phyloP scores from a whole-genome alignment of 2,888 invertebrate species.

The Anodontia alba region DNA sequence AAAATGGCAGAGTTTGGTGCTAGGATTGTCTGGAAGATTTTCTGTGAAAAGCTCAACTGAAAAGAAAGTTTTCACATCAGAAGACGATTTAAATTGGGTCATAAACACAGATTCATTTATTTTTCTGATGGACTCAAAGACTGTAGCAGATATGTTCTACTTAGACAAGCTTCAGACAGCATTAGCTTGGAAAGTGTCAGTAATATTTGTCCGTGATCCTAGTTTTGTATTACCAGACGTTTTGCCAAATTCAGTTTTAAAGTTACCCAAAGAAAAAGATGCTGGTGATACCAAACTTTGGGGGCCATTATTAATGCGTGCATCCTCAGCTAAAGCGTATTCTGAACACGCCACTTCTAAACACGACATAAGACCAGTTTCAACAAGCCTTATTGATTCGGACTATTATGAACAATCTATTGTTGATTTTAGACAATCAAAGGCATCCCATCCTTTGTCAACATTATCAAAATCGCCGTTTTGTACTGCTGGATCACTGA shows the following conservation, averaged over 20 bases:
- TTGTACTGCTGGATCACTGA: neutral
- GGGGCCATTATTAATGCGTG: neutral
- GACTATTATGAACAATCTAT: neutral
- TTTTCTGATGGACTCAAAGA: slow-evolving; percentile 35
- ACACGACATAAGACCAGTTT: neutral
- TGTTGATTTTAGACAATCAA: neutral
- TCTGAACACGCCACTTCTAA: neutral
- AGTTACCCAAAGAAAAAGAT: neutral
- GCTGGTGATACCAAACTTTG: neutral
- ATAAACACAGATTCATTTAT: slow-evolving; percentile 23
- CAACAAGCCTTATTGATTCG: neutral
- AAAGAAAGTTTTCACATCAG: neutral
- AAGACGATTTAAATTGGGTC: neutral
- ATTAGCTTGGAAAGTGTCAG: slow-evolving; percentile 34
- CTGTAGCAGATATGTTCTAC: slow-evolving; percentile 25
- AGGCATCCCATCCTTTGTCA: neutral
- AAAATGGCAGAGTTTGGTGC: slow-evolving; percentile 14
- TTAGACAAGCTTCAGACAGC: slow-evolving; percentile 42
- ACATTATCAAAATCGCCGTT: neutral
- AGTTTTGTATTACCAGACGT: slow-evolving; percentile 47
- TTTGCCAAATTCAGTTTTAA: slow-evolving; percentile 44
- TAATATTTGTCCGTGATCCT: slow-evolving; percentile 46
- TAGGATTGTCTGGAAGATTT: slow-evolving; percentile 8
- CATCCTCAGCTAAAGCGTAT: neutral
- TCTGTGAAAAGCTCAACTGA: neutral